Evolutionary conservation across 1,140 invertebrate genomes (phyloP).

Genomic region (Drosophila triauraria): DNA sequence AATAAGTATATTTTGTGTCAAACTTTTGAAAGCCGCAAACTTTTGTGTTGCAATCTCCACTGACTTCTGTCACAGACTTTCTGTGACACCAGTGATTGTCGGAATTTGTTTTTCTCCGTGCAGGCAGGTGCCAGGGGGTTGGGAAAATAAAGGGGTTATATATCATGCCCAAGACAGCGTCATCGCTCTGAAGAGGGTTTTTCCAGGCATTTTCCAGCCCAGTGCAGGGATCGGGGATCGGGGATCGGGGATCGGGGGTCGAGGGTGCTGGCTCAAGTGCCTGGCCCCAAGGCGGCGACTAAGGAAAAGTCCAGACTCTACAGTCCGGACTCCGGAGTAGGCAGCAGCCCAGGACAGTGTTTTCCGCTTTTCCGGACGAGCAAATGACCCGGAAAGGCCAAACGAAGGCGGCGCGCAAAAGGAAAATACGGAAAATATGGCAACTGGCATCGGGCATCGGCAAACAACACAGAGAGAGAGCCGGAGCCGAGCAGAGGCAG

Average conservation of each 20-base stretch:
- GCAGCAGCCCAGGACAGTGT: conserved; percentile 43
- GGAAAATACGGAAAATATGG: conserved; percentile 48
- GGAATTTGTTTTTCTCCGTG: conserved; percentile 29
- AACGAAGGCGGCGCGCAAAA: conserved; percentile 67
- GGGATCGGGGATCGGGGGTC: conserved; percentile 10
- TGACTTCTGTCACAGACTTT: conserved; percentile 21
- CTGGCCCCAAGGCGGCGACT: conserved; percentile 56
- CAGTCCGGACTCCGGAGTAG: conserved; percentile 3
- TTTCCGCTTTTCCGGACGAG: conserved; percentile 64
- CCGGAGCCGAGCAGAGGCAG: neutral
- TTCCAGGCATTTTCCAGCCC: conserved; percentile 16
- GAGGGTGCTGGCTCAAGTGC: conserved; percentile 66
- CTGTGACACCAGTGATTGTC: conserved; percentile 14
- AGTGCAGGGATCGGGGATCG: conserved; percentile 13
- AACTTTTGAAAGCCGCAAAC: conserved; percentile 8
- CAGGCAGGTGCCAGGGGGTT: conserved; percentile 49
- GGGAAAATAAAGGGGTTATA: conserved; percentile 65
- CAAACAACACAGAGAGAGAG: conserved; percentile 18
- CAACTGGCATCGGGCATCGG: conserved; percentile 35
- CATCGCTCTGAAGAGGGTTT: conserved; percentile 64
- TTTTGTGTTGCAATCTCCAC: conserved; percentile 15
- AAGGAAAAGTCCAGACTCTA: conserved; percentile 18
- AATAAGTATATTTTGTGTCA: conserved; percentile 30
- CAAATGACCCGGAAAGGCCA: conserved; percentile 80
- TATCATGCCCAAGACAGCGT: conserved; percentile 68